Conservation (phyloP, 2,113 vertebrate genomes). For the Guaruba guarouba region DNA sequence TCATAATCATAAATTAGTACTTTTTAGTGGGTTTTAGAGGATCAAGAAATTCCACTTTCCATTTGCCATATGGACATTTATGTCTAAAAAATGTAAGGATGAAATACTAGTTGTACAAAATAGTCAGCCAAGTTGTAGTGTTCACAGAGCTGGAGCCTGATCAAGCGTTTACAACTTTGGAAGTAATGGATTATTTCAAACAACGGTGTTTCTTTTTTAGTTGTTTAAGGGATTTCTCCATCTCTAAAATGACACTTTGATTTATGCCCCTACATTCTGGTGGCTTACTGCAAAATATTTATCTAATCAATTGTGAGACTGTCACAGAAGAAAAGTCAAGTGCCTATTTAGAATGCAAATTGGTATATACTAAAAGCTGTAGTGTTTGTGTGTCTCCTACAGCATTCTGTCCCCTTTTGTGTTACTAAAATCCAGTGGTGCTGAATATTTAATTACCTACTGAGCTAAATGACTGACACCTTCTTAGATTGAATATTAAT, state of each 20-base stretch:
- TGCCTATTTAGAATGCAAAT: slow-evolving; percentile 40
- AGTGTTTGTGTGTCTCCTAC: neutral
- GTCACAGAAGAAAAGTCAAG: slow-evolving; percentile 52
- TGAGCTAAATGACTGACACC: neutral
- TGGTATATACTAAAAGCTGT: neutral
- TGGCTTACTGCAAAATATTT: slow-evolving; percentile 48
- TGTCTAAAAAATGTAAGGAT: neutral
- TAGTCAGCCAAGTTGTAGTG: neutral
- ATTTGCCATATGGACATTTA: neutral
- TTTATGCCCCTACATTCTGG: neutral
- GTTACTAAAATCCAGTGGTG: neutral
- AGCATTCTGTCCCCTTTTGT: neutral
- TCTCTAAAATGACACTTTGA: neutral
- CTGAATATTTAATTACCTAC: neutral
- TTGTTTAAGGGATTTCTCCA: neutral
- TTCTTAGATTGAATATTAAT: neutral
- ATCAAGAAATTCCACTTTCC: neutral
- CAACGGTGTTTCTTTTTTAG: neutral
- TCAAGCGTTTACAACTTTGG: neutral
- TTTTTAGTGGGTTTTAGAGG: neutral
- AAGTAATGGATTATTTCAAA: neutral
- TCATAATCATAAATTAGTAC: neutral
- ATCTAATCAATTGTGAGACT: slow-evolving; percentile 16
- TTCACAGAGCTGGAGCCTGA: neutral
- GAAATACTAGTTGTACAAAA: neutral